phyloP scores from a whole-genome alignment of 2,113 vertebrate genomes.

The Hydrolagus affinis region DNA sequence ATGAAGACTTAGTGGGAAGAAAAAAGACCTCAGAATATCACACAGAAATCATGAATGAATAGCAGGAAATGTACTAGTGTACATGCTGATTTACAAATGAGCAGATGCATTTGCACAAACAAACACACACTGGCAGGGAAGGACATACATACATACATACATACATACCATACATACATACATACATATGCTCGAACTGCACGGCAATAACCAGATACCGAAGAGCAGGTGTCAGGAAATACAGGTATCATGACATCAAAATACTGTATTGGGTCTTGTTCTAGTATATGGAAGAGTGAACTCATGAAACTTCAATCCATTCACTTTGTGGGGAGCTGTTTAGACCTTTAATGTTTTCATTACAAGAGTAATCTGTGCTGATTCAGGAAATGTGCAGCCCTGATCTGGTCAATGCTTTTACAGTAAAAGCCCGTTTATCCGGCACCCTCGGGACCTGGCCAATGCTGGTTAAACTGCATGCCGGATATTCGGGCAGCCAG shows the following conservation, averaged over 20 bases:
- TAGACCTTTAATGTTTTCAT: constrained; percentile 30
- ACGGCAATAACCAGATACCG: background rate
- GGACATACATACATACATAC: no score
- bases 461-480: no score
- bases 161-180: no score
- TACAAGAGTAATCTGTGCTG: constrained; percentile 1
- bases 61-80: no score
- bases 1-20: no score
- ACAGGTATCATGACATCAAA: background rate
- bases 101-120: background rate
- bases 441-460: no score
- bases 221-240: background rate
- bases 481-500: no score
- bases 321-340: constrained; percentile 25
- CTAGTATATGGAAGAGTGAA: constrained; percentile 7
- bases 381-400: constrained; percentile 27
- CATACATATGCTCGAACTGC: background rate
- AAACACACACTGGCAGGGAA: background rate
- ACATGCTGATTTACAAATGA: no score
- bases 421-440: no score
- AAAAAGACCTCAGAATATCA: no score
- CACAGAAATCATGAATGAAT: no score
- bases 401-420: constrained; percentile 26
- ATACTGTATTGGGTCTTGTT: background rate
- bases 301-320: constrained; percentile 26